Evolutionary conservation across 2,113 vertebrate genomes (phyloP), one percentile per base, ranked within the genome.

Genomic region (Phasianus colchicus): DNA sequence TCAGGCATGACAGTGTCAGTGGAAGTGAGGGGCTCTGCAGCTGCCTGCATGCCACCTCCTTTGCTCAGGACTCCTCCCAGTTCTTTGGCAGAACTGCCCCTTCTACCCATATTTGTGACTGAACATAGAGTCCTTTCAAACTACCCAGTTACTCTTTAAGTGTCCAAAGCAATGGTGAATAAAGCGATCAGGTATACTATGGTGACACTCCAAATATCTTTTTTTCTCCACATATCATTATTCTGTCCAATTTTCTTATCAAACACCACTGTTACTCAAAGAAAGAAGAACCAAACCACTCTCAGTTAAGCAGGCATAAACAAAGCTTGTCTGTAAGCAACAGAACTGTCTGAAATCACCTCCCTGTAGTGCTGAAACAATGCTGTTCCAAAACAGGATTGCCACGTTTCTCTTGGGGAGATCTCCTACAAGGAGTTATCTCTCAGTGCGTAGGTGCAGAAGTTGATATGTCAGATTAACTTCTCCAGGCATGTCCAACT

Each of bases 321-420:
- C 13, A 90, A 77, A 20, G 10, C 20, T 22, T 2, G 11, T 42
- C 52, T 86, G 29, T 20, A 57, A 65, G 19, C 25, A 50, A 22
- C 47, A 43, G 54, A 48, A 71, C 63, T 6, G 50, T n/a, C 45
- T 61, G 40, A 89, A 73, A 40, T 70, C n/a, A 50, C 18, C 48
- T 34, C 47, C 50, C 16, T 36, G 45, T 15, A 29, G 18, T 20
- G 24, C 16, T 29, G 67, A 36, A 27, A 84, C 14, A 2, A 69
- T 87, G 27, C 14, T 52, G 2, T 38, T 80, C 30, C 29, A 66
- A 73, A 77, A 27, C 4, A 70, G 24, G 40, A 76, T 4, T 54
- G 30, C 0, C 11, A 18, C 1, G 0, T 48, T 57, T 58, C 25
- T 70, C 38, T 79, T 19, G 1, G 21, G 6, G n/a, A 18, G 19